These are phyloP conservation scores for Agrochola circellaris DNA, from an alignment of 2,888 invertebrate species.

Conservation along the genomic window DNA sequence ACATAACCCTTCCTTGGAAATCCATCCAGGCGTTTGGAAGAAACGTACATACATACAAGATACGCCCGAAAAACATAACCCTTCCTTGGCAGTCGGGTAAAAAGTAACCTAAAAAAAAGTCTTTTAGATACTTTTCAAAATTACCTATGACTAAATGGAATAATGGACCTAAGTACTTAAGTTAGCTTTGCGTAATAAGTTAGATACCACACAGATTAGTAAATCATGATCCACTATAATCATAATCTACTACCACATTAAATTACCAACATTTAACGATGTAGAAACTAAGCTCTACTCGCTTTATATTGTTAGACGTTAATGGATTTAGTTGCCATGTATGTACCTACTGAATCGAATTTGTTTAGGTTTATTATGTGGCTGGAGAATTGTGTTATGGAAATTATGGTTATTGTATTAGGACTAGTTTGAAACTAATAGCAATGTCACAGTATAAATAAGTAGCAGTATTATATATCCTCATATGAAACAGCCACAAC, in stretches of 20 bases:
- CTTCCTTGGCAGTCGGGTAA: too few relatives aligned
- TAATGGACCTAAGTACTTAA: neutral
- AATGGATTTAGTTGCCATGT: constrained; percentile 37
- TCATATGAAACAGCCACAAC: too few relatives aligned
- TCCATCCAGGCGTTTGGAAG: too few relatives aligned
- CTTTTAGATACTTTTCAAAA: neutral
- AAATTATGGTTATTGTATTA: neutral
- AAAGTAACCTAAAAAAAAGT: neutral
- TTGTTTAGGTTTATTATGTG: neutral
- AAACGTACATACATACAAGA: too few relatives aligned
- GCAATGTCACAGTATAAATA: too few relatives aligned
- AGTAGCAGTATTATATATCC: too few relatives aligned
- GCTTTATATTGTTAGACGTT: constrained; percentile 24
- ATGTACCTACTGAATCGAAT: neutral
- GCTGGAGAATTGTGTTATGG: neutral
- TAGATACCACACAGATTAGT: constrained; percentile 16
- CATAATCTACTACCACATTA: constrained; percentile 6
- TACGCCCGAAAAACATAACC: too few relatives aligned
- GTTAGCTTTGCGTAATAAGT: neutral
- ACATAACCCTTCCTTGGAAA: too few relatives aligned
- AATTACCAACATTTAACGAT: constrained; percentile 22
- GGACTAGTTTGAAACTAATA: neutral
- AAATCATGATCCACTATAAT: constrained; percentile 22
- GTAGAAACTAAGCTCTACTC: constrained; percentile 16
- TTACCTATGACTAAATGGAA: neutral